A percentile compares a stretch with the other conserved stretches of the same genome.
Conservation (phyloP, 2,888 invertebrate species). For the Perithous albicinctus region DNA sequence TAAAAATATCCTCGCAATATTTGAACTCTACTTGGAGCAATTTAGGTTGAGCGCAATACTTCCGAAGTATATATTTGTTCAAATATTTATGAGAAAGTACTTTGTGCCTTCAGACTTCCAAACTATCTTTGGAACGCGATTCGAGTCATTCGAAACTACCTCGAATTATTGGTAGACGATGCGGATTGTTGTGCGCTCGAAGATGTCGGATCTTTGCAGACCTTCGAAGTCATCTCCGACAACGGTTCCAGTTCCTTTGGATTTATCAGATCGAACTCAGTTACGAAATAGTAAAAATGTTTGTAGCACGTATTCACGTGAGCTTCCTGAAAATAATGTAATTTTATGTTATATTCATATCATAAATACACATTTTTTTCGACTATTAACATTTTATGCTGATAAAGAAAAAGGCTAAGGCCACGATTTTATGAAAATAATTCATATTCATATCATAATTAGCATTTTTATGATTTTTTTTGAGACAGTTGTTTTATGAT, state of each 20-base stretch:
- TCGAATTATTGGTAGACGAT: slow-evolving; percentile 70
- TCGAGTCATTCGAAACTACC: slow-evolving; percentile 70
- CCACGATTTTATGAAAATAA: no score
- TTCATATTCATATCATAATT: no score
- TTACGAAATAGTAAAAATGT: slow-evolving; percentile 96
- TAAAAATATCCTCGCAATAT: slow-evolving; percentile 8
- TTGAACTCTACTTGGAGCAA: slow-evolving; percentile 11
- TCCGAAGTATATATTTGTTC: neutral
- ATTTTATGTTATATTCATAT: no score
- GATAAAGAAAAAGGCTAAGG: no score
- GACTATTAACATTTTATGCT: no score
- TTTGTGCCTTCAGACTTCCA: slow-evolving; percentile 52
- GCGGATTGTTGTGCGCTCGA: slow-evolving; percentile 71
- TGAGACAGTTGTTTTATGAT: no score
- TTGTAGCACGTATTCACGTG: slow-evolving; percentile 98
- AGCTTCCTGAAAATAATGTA: slow-evolving; percentile 89
- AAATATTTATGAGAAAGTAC: slow-evolving; percentile 55
- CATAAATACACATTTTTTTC: no score
- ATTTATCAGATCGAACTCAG: slow-evolving; percentile 93
- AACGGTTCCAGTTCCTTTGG: slow-evolving; percentile 94
- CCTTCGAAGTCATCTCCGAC: slow-evolving; percentile 90
- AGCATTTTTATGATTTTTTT: no score
- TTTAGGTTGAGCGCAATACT: slow-evolving; percentile 34
- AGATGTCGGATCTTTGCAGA: slow-evolving; percentile 87
- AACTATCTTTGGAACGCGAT: slow-evolving; percentile 50